Conservation (phyloP, 2,113 vertebrate genomes). For the Fregetta grallaria region DNA sequence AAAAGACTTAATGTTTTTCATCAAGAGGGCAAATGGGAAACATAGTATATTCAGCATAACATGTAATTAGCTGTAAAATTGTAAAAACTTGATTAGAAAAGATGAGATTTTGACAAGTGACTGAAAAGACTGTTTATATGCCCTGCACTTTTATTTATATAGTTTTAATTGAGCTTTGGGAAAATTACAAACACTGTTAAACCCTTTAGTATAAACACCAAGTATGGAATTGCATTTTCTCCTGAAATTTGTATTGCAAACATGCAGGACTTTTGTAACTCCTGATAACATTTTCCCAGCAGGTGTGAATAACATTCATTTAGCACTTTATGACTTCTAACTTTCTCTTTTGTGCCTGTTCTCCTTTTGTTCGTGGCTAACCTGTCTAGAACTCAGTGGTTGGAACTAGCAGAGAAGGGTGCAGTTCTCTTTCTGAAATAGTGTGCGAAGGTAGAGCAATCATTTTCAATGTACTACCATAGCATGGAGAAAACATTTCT, state of each 20-base stretch:
- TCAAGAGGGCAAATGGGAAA: background rate
- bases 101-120: background rate
- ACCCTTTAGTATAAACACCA: background rate
- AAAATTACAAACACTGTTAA: background rate
- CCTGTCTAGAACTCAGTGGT: constrained; percentile 77
- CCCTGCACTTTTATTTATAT: background rate
- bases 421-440: constrained; percentile 76
- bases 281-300: background rate
- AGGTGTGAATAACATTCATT: background rate
- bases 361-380: constrained; percentile 67
- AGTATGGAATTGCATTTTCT: fast-evolving
- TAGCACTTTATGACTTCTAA: constrained; percentile 32
- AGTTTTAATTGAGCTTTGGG: background rate
- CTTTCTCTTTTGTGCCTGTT: constrained; percentile 67
- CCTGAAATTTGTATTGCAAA: background rate
- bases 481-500: constrained; percentile 61
- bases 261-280: background rate
- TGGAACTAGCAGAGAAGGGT: constrained; percentile 78
- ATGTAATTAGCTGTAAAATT: background rate
- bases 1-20: background rate
- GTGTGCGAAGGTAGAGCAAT: constrained; percentile 77
- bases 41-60: background rate
- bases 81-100: background rate
- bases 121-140: background rate
- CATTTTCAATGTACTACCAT: constrained; percentile 28